phyloP scores from a whole-genome alignment of 2,888 invertebrate species.

The Drosophila borealis region DNA sequence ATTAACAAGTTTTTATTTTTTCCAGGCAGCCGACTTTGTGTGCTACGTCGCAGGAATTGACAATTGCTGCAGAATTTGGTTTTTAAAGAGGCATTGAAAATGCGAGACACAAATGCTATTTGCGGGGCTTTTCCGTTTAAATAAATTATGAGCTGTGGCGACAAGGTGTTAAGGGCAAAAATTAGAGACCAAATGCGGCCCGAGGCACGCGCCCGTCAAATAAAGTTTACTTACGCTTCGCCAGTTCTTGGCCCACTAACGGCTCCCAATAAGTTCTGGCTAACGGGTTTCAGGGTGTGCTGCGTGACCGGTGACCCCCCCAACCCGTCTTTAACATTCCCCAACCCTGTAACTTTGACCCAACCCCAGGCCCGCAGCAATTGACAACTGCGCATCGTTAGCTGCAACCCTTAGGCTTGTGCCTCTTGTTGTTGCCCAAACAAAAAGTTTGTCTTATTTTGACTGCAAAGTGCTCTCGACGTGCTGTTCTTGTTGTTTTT shows the following conservation, averaged over 20 bases:
- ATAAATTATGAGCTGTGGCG: slow-evolving; percentile 61
- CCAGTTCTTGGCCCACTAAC: slow-evolving; percentile 2
- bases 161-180: slow-evolving; percentile 53
- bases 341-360: neutral
- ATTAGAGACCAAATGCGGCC: slow-evolving; percentile 46
- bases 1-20: slow-evolving; percentile 34
- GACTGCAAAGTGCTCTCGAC: slow-evolving; percentile 38
- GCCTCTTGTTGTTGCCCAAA: slow-evolving; percentile 2
- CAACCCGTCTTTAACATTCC: neutral
- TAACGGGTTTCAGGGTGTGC: slow-evolving; percentile 22
- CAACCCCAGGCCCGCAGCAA: slow-evolving; percentile 3
- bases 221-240: slow-evolving; percentile 66
- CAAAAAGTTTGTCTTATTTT: slow-evolving; percentile 24
- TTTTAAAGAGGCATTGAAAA: slow-evolving; percentile 22
- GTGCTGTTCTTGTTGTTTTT: slow-evolving; percentile 10
- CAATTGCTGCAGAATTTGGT: slow-evolving; percentile 16
- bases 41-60: slow-evolving; percentile 48
- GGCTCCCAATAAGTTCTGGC: slow-evolving; percentile 1
- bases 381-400: slow-evolving; percentile 57
- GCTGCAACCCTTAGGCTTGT: slow-evolving; percentile 35
- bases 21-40: neutral
- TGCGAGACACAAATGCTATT: slow-evolving; percentile 41
- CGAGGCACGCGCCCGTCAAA: slow-evolving; percentile 71
- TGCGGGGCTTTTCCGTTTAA: slow-evolving; percentile 38
- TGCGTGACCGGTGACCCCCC: slow-evolving; percentile 17